These are phyloP conservation scores for Eunapius fragilis DNA, from an alignment of 37 sponge, comb jelly and placozoan species.

Conservation along the genomic window DNA sequence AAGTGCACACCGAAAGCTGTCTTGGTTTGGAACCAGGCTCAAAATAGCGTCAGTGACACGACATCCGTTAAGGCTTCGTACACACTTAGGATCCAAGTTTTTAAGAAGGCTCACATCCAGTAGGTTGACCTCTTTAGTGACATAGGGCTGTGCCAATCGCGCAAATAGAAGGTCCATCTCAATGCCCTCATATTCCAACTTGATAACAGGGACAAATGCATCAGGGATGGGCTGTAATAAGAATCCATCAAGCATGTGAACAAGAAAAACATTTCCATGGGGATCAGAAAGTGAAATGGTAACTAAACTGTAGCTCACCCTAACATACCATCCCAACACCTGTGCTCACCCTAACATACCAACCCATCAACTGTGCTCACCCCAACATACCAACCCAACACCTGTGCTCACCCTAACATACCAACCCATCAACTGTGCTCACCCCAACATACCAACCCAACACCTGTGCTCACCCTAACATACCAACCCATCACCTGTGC, in stretches of 20 bases:
- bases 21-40: slow-evolving; percentile 91
- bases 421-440: background rate
- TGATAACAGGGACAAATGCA: slow-evolving; percentile 98
- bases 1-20: slow-evolving; percentile 89
- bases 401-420: background rate
- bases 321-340: too few species aligned
- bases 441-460: slow-evolving; percentile 28
- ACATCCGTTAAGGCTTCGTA: slow-evolving; percentile 95
- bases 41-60: slow-evolving; percentile 98
- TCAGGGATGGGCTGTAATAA: slow-evolving; percentile 82
- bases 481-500: too few species aligned
- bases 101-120: slow-evolving; percentile 82
- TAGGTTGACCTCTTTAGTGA: slow-evolving; percentile 82
- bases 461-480: too few species aligned
- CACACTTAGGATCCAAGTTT: slow-evolving; percentile 93
- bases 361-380: too few species aligned
- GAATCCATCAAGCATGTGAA: background rate
- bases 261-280: slow-evolving; percentile 11
- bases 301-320: too few species aligned
- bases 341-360: too few species aligned
- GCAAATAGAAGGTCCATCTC: slow-evolving; percentile 99
- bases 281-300: too few species aligned
- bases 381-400: background rate
- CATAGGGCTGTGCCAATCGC: slow-evolving; percentile 82
- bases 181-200: slow-evolving; percentile 94